Conservation (phyloP, 1,140 invertebrate genomes). For the Cepaea nemoralis region DNA sequence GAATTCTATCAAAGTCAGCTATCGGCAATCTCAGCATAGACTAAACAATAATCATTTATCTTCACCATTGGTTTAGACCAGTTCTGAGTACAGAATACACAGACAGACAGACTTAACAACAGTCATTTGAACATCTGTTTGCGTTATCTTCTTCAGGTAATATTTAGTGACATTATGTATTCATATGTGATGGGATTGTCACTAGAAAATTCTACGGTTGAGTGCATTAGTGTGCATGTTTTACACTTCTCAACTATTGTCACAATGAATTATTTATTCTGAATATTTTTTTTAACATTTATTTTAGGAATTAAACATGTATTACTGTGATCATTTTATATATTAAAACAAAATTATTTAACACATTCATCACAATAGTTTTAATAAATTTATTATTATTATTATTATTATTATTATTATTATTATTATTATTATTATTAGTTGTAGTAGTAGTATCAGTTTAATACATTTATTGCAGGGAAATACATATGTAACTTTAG, state of each 20-base stretch:
- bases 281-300: neutral
- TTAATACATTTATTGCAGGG: too few relatives aligned
- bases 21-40: too few relatives aligned
- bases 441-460: too few relatives aligned
- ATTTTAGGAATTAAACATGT: neutral
- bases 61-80: neutral
- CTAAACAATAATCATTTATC: neutral
- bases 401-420: too few relatives aligned
- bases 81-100: neutral
- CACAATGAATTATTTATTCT: neutral
- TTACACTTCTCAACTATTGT: slow-evolving; percentile 1
- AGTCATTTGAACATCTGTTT: too few relatives aligned
- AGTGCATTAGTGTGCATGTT: neutral
- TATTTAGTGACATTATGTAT: neutral
- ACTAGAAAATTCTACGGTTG: neutral
- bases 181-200: neutral
- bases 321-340: neutral
- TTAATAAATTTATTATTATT: neutral
- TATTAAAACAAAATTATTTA: too few relatives aligned
- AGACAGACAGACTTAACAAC: too few relatives aligned
- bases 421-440: too few relatives aligned
- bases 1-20: too few relatives aligned
- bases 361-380: neutral
- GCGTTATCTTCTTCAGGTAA: neutral
- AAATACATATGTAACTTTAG: neutral